Base-by-base conservation (phyloP, 2,888 invertebrate genomes). In the Hydropsyche betteni region DNA sequence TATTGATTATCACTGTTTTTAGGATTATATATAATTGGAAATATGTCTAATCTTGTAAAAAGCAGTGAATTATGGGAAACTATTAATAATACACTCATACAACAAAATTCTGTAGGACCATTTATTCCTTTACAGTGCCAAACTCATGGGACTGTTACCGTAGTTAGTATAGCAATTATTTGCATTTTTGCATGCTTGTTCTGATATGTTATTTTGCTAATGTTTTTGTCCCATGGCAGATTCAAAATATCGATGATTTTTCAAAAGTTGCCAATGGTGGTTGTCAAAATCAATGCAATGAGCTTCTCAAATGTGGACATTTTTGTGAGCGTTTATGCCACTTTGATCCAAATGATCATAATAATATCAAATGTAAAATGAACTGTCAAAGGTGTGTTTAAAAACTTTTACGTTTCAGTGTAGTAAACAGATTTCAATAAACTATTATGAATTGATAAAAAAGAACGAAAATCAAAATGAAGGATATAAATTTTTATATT, bases 1-100 rank as follows among this genome's bases (percentile, higher is more conserved):
- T n/a, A n/a, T n/a, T n/a, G n/a, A n/a, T n/a, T n/a, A n/a, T n/a
- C n/a, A n/a, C n/a, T n/a, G 36, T 14, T 74, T 79, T 73, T 69
- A 87, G 91, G 91, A 1, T 86, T 93, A 75, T 93, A 89, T 81
- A 88, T 92, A 53, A 88, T 92, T 81, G 93, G 93, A 33, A 93
- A 93, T 81, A 90, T 91, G 80, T 82, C 86, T 4, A 85, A 87
- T 72, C 81, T 91, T 5, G 86, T 85, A 80, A 80, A 80, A 2
- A 87, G 86, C 69, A 88, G 88, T 12, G 80, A 83, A 12, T 83
- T 90, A 34, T 91, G 91, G 91, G 82, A 80, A 14, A 85, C 88
- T 79, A 87, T 91, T 33, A 85, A 86, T n/a, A 79, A 80, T 0
- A 86, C 86, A 0, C 82, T 91, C 44, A 84, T 85, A 78, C 79